phyloP scores from a whole-genome alignment of 2,888 invertebrate genomes.

The Zootermopsis nevadensis region DNA sequence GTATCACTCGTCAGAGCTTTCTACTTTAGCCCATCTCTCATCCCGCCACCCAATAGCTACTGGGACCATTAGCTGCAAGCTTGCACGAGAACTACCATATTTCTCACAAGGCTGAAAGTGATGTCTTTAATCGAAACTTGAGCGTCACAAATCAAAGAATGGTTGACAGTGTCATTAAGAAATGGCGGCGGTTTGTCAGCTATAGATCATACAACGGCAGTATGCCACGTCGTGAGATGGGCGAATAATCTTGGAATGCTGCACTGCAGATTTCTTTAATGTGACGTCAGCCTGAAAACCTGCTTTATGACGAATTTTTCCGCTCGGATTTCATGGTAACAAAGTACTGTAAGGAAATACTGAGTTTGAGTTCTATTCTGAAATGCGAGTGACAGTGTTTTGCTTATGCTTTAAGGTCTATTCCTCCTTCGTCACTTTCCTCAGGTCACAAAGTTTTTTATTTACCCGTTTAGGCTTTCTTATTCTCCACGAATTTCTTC shows the following conservation, averaged over 20 bases:
- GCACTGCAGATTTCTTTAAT: conserved; percentile 50
- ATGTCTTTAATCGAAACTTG: conserved; percentile 62
- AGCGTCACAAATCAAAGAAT: conserved; percentile 63
- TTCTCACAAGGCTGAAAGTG: conserved; percentile 63
- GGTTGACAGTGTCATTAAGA: conserved; percentile 60
- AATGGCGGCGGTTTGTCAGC: conserved; percentile 62
- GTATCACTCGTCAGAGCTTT: conserved; percentile 2
- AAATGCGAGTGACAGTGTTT: no score
- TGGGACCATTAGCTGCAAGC: conserved; percentile 39
- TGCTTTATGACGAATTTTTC: conserved; percentile 27
- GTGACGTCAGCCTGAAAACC: conserved; percentile 45
- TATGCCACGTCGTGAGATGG: conserved; percentile 59
- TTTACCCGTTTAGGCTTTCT: no score
- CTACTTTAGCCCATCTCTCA: conserved; percentile 37
- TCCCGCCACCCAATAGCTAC: conserved; percentile 45
- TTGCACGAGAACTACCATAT: conserved; percentile 58
- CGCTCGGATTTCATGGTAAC: not conserved
- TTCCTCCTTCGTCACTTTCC: no score
- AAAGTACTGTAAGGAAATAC: not conserved
- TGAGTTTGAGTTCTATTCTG: no score
- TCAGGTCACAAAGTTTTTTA: no score
- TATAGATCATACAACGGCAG: conserved; percentile 59
- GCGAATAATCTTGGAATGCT: conserved; percentile 60
- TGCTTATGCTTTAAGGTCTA: no score
- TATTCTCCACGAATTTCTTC: no score